These are phyloP conservation scores for Stenichneumon culpator DNA, from an alignment of 2,888 invertebrate genomes.

Conservation along the genomic window DNA sequence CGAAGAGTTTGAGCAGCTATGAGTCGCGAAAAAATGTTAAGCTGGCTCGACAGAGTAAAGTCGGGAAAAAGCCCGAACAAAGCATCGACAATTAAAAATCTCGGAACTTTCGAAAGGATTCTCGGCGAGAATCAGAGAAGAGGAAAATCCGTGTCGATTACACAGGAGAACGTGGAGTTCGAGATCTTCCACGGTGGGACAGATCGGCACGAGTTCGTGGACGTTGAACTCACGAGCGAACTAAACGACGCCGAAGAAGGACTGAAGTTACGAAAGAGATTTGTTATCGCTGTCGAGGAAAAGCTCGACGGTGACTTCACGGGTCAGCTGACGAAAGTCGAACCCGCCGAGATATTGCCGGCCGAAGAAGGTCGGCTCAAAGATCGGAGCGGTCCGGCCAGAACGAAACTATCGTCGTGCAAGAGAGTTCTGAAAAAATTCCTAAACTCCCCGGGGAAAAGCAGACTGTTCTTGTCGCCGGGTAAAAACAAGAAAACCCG, in stretches of 20 bases:
- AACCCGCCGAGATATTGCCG: background rate
- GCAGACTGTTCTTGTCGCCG: background rate
- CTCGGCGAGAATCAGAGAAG: background rate
- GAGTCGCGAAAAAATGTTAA: slow-evolving; percentile 35
- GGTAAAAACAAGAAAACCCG: background rate
- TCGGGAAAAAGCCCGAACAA: slow-evolving; percentile 2
- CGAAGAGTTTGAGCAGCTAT: background rate
- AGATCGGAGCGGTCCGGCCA: background rate
- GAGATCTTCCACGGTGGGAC: background rate
- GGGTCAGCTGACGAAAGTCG: background rate
- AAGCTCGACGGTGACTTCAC: background rate
- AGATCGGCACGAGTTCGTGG: background rate
- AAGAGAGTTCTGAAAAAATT: slow-evolving; percentile 39
- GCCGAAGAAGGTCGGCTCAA: background rate
- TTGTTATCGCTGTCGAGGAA: background rate
- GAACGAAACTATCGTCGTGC: slow-evolving; percentile 16
- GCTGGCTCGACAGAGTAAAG: slow-evolving; percentile 35
- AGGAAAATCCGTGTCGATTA: slow-evolving; percentile 21
- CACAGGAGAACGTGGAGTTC: background rate
- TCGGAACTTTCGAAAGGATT: background rate
- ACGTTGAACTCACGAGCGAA: slow-evolving; percentile 11
- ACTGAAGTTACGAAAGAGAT: background rate
- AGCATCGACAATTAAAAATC: background rate
- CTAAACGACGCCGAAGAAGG: background rate
- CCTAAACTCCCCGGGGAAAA: slow-evolving; percentile 18